Evolutionary conservation across 2,888 invertebrate species (phyloP).

Genomic region (Diabrotica balteata): DNA sequence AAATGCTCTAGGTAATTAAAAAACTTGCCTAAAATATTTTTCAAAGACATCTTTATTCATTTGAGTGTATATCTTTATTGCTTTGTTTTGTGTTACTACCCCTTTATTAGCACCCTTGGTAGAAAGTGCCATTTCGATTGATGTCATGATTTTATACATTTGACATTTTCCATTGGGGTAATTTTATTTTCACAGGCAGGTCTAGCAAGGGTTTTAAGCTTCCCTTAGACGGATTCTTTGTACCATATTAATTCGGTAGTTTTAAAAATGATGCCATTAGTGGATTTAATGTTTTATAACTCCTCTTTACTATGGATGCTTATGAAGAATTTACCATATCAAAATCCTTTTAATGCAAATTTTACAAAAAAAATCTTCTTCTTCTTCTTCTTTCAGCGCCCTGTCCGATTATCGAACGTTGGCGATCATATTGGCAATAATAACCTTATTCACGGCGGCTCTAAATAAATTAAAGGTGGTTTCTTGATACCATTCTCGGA

Average conservation of each 20-base stretch:
- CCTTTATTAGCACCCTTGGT: conserved; percentile 36
- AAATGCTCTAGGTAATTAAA: no score
- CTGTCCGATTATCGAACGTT: no score
- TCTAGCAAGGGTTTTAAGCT: conserved; percentile 9
- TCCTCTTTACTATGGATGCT: background rate
- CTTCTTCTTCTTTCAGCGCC: no score
- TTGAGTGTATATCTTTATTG: conserved; percentile 33
- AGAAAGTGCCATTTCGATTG: conserved; percentile 29
- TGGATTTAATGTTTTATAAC: conserved; percentile 6
- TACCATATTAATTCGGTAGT: background rate
- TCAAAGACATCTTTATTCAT: conserved; percentile 5
- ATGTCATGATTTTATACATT: conserved; percentile 28
- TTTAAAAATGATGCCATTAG: background rate
- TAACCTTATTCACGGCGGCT: no score
- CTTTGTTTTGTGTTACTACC: conserved; percentile 34
- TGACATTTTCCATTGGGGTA: conserved; percentile 26
- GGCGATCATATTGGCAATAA: no score
- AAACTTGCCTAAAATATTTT: background rate
- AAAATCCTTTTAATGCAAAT: no score
- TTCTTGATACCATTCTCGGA: no score
- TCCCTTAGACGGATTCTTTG: conserved; percentile 10
- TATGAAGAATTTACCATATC: background rate
- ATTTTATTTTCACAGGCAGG: conserved; percentile 26
- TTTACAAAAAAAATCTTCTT: no score
- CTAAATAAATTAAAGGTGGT: no score